Evolutionary conservation across 2,797 vertebrate species (phyloP).

Genomic region (Mormyrus hasselquistii): DNA sequence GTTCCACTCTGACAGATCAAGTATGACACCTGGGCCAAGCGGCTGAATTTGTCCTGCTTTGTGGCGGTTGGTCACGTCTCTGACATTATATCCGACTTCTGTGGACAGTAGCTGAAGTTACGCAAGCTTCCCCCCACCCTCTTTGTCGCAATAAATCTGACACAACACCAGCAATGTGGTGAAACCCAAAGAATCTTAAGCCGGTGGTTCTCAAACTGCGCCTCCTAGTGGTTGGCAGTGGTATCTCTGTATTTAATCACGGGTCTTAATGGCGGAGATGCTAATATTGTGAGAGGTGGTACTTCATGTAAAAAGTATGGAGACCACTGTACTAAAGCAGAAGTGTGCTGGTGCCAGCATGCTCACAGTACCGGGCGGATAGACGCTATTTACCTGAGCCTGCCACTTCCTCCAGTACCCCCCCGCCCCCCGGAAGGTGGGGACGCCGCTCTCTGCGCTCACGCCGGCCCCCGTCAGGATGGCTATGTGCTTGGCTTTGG

Average conservation of each 20-base stretch:
- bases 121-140: background rate
- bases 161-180: background rate
- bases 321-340: background rate
- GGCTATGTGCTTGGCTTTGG: conserved; percentile 77
- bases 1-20: background rate
- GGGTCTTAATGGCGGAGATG: background rate
- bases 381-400: conserved; percentile 67
- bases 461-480: conserved; percentile 86
- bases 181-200: background rate
- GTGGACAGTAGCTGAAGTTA: background rate
- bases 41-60: background rate
- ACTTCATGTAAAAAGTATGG: background rate
- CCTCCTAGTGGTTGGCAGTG: background rate
- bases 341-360: background rate
- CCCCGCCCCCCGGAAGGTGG: conserved; percentile 88
- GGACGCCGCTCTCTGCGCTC: conserved; percentile 89
- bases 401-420: conserved; percentile 94
- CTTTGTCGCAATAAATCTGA: background rate
- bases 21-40: background rate
- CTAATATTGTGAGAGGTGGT: background rate
- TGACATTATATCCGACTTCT: background rate
- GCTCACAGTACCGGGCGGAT: background rate
- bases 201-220: background rate
- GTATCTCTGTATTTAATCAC: background rate
- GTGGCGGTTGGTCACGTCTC: background rate